These are phyloP conservation scores for Mugil cephalus DNA, from an alignment of 2,113 vertebrate genomes.

Conservation along the genomic window DNA sequence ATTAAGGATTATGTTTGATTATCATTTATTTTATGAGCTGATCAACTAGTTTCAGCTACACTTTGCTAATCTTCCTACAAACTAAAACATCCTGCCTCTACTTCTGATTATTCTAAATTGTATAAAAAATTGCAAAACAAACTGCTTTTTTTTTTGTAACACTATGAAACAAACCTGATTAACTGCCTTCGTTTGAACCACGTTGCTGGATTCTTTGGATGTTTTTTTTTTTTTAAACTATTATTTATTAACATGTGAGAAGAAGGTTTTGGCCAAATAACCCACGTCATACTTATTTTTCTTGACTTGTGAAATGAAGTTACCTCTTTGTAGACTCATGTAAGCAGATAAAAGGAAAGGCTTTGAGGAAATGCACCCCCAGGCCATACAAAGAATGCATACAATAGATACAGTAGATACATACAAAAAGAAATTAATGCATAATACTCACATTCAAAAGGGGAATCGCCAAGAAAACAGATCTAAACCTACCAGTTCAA, in stretches of 20 bases:
- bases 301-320: background rate
- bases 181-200: constrained; percentile 9
- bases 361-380: background rate
- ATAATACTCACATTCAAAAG: background rate
- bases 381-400: background rate
- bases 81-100: background rate
- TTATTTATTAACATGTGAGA: background rate
- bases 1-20: background rate
- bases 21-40: background rate
- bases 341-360: background rate
- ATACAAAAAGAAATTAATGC: background rate
- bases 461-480: background rate
- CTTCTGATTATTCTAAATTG: background rate
- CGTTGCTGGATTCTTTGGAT: background rate
- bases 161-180: background rate
- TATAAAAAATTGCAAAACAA: background rate
- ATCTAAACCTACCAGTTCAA: background rate
- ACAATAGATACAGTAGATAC: too few species aligned
- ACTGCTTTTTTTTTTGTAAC: background rate
- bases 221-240: constrained; percentile 3
- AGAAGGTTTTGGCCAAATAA: too few species aligned
- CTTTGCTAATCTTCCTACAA: background rate
- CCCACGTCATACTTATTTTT: constrained; percentile 15
- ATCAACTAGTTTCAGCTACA: constrained; percentile 1
- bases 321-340: background rate